phyloP scores from a whole-genome alignment of 2,113 vertebrate species.

The Channa argus region DNA sequence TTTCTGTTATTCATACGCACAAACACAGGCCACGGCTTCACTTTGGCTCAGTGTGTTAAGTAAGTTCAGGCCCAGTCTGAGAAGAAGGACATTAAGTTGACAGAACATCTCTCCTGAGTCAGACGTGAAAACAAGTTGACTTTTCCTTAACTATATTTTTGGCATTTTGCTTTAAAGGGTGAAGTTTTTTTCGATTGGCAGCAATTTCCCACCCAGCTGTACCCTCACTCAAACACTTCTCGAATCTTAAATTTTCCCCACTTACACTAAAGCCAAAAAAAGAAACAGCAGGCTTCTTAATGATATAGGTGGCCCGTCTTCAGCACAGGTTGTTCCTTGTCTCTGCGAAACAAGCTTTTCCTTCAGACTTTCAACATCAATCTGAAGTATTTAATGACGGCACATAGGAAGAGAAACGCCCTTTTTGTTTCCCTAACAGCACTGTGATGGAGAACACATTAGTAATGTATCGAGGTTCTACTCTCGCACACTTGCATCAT shows the following conservation, averaged over 20 bases:
- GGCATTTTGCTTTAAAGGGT: not conserved
- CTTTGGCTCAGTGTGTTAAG: too few species aligned
- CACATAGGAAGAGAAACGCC: slow-evolving; percentile 59
- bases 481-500: not conserved
- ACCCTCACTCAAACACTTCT: not conserved
- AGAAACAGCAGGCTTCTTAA: not conserved
- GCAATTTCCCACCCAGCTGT: not conserved
- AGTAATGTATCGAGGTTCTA: slow-evolving; percentile 18
- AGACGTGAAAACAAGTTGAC: too few species aligned
- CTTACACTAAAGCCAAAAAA: not conserved
- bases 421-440: slow-evolving; percentile 11
- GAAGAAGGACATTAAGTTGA: slow-evolving; percentile 50
- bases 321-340: slow-evolving; percentile 41
- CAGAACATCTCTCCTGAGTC: slow-evolving; percentile 39
- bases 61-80: not conserved
- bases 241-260: not conserved
- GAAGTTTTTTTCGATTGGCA: not conserved
- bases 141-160: not conserved
- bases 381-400: slow-evolving; percentile 42
- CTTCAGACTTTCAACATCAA: slow-evolving; percentile 34
- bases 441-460: slow-evolving; percentile 7
- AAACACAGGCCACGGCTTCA: too few species aligned
- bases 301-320: not conserved
- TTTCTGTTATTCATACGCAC: too few species aligned
- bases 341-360: slow-evolving; percentile 47